Conservation (phyloP, 2,113 vertebrate species). For the Catagonus wagneri region DNA sequence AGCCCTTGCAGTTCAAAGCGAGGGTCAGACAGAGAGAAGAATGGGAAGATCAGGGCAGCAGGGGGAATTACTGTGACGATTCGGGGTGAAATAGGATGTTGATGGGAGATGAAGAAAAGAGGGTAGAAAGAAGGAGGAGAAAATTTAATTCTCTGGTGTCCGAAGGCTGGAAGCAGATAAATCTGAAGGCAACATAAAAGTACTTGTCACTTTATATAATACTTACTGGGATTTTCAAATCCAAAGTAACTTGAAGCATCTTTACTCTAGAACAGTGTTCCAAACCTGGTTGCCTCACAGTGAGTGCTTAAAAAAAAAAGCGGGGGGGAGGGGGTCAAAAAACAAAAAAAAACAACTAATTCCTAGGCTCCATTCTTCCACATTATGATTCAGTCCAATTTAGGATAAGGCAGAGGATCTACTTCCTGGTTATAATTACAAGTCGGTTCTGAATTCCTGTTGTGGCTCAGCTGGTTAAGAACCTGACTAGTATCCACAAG, state of each 20-base stretch:
- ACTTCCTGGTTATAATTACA: not conserved
- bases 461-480: too few relatives aligned
- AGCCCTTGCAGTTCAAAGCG: not conserved
- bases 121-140: not conserved
- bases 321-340: not conserved
- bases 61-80: not conserved
- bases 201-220: not conserved
- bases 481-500: too few relatives aligned
- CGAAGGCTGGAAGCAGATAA: not conserved
- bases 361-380: accelerated
- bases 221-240: not conserved
- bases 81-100: too few relatives aligned
- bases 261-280: not conserved
- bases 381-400: not conserved
- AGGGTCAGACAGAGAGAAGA: not conserved
- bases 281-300: not conserved
- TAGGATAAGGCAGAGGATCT: not conserved
- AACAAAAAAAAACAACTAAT: not conserved
- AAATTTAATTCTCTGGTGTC: not conserved
- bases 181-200: not conserved
- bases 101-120: not conserved
- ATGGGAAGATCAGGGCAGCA: not conserved
- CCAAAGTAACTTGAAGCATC: not conserved
- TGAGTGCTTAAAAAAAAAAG: not conserved
- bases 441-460: not conserved